Conservation (phyloP, 2,888 invertebrate genomes). For the Phengaris alcon region DNA sequence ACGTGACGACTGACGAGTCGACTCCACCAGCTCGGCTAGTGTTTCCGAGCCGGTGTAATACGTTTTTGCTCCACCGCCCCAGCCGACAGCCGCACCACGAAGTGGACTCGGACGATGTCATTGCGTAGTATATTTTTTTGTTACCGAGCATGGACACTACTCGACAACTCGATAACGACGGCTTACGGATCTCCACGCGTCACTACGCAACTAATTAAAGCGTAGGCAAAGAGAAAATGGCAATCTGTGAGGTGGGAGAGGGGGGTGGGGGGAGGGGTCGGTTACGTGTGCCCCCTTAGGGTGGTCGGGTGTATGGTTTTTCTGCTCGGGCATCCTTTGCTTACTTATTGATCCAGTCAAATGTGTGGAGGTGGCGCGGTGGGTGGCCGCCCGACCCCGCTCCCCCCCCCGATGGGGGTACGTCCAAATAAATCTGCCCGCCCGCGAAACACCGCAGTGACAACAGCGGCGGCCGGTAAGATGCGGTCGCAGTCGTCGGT, state of each 20-base stretch:
- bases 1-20: slow-evolving; percentile 10
- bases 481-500: slow-evolving; percentile 73
- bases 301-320: slow-evolving; percentile 80
- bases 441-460: slow-evolving; percentile 80
- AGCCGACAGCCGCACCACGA: background rate
- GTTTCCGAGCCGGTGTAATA: background rate
- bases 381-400: slow-evolving; percentile 72
- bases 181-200: slow-evolving; percentile 76
- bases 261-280: slow-evolving; percentile 65
- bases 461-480: slow-evolving; percentile 76
- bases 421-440: slow-evolving; percentile 81
- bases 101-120: background rate
- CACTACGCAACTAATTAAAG: slow-evolving; percentile 80
- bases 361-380: slow-evolving; percentile 79
- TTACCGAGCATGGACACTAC: slow-evolving; percentile 36
- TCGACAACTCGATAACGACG: slow-evolving; percentile 66
- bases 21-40: slow-evolving; percentile 35
- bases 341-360: slow-evolving; percentile 82
- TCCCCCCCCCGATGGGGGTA: slow-evolving; percentile 65
- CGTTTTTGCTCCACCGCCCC: background rate
- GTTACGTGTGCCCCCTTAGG: slow-evolving; percentile 80
- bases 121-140: background rate
- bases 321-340: slow-evolving; percentile 81
- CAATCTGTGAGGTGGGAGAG: slow-evolving; percentile 73
- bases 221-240: slow-evolving; percentile 80